Evolutionary conservation across 2,113 vertebrate genomes (phyloP).

Genomic region (Callipepla californica): DNA sequence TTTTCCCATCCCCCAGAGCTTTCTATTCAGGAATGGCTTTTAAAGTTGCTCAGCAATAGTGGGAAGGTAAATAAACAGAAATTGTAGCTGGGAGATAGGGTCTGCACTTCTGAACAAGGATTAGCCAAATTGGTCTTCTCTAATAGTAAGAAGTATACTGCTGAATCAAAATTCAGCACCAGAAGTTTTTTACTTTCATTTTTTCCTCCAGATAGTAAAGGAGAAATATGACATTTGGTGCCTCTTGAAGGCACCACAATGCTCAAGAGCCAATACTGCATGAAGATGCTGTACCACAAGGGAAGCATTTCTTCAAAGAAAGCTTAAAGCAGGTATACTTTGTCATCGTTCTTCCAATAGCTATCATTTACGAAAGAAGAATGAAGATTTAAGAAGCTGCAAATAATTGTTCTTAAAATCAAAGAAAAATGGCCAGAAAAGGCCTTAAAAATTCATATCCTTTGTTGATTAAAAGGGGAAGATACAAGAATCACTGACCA

Average conservation of each 20-base stretch:
- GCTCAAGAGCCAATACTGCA: rapidly evolving
- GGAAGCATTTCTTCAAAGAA: background rate
- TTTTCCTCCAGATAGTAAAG: background rate
- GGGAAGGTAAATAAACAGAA: background rate
- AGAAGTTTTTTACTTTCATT: background rate
- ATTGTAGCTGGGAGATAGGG: background rate
- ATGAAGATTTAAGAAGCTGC: background rate
- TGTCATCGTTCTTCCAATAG: background rate
- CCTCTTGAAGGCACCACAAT: background rate
- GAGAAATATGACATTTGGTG: background rate
- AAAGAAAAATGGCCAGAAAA: background rate
- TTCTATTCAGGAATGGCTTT: background rate
- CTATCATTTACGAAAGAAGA: background rate
- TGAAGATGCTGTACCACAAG: background rate
- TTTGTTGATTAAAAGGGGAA: constrained; percentile 1
- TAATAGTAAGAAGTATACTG: background rate
- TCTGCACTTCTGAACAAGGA: background rate
- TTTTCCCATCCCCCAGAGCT: background rate
- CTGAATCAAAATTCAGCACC: background rate
- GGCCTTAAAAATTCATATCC: background rate
- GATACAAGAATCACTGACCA: background rate
- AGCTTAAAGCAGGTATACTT: background rate
- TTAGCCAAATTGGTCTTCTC: background rate
- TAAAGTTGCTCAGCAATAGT: background rate
- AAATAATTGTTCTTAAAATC: background rate